Evolutionary conservation across 2,797 vertebrate species (phyloP).

Genomic region (Peromyscus attwateri): DNA sequence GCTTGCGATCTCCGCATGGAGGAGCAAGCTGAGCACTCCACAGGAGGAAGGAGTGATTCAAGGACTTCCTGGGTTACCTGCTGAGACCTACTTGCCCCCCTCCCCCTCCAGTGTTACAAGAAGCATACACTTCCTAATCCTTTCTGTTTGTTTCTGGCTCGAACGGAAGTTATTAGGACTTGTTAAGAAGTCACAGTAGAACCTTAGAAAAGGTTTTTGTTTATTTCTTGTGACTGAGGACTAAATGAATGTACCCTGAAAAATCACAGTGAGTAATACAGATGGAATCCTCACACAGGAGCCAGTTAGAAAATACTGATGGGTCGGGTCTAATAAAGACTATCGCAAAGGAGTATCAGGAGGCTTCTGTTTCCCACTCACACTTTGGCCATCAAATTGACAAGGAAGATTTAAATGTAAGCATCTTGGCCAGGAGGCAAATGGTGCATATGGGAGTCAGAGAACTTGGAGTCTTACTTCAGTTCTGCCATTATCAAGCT

Average conservation of each 20-base stretch:
- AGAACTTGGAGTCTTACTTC: slow-evolving; percentile 70
- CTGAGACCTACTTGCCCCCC: neutral
- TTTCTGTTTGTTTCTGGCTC: neutral
- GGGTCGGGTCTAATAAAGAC: neutral
- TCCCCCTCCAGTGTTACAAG: neutral
- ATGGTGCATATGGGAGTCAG: slow-evolving; percentile 59
- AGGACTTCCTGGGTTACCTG: neutral
- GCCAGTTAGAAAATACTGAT: neutral
- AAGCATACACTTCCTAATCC: neutral
- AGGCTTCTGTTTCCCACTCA: slow-evolving; percentile 33
- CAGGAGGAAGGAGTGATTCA: neutral
- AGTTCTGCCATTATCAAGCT: slow-evolving; percentile 73
- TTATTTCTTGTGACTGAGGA: neutral
- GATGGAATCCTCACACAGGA: neutral
- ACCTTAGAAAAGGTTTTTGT: neutral
- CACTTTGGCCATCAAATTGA: slow-evolving; percentile 32
- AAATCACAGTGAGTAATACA: neutral
- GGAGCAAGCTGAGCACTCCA: neutral
- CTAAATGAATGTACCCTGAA: neutral
- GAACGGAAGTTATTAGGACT: slow-evolving; percentile 4
- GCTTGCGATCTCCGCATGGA: neutral
- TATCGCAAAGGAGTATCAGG: neutral
- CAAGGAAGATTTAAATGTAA: slow-evolving; percentile 47
- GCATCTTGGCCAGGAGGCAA: slow-evolving; percentile 60
- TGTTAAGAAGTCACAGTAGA: slow-evolving; percentile 15